Base-by-base conservation (phyloP, 2,113 vertebrate genomes). In the Brienomyrus brachyistius region DNA sequence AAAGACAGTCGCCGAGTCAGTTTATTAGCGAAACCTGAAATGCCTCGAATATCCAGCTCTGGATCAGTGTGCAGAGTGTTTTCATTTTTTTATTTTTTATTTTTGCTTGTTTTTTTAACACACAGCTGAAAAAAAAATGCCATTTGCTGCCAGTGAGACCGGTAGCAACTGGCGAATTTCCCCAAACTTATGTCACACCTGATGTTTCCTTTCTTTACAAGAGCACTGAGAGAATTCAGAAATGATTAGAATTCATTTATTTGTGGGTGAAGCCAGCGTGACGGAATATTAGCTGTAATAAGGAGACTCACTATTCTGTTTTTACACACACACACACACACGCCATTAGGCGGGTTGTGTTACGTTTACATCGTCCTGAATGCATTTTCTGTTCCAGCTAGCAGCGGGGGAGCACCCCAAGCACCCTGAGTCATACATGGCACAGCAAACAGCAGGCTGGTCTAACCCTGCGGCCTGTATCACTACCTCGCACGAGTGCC, bases 241-340 rank as follows among this genome's bases (percentile, higher is more conserved):
- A 89, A 93, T 94, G 94, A 95, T 96, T 96, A 93, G 95, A 95
- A 96, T 95, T 91, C 89, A 94, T 96, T 95, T 94, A 93, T 95
- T 95, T 90, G 90, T 91, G 17, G 74, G 89, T 89, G 91, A 93
- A 93, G 83, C 45, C 83, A 27, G 45, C 11, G n/a, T 86, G 48
- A 86, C 45, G 90, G 92, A 93, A 83, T 92, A 92, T 94, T 95
- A 87, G 87, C 88, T 62, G 11, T 83, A 92, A 91, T 91, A 91
- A 93, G 89, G 70, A 89, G 45, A 45, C 50, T 82, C 40, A 19
- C 50, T 82, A 15, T 83, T 56, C 51, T 87, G 23, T 89, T 89
- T 19, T 19, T 82, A 56, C 31, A 70, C 62, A 59, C 56, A 59
- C 59, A 27, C 59, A 0, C 23, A 3, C 56, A 3, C 7, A 9